Base-by-base conservation (phyloP, 2,888 invertebrate species). In the Phorcus lineatus region DNA sequence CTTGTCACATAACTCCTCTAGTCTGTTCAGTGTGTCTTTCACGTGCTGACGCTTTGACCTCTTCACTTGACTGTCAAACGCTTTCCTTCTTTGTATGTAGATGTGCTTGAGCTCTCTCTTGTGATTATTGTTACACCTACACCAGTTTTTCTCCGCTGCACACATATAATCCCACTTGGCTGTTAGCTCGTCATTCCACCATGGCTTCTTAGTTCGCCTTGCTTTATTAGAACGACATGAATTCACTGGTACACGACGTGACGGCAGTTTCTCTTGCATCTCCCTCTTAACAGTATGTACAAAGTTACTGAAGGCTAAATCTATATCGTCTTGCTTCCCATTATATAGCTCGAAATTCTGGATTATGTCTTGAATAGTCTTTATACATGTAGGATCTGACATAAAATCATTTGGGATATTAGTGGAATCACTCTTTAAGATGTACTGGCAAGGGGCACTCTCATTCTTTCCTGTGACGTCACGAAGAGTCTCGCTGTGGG, bases 131-230 rank as follows among this genome's bases (percentile, higher is more conserved):
- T n/a, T 75, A 9, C 24, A 19, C 52, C n/a, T 75, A 52, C 9
- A 17, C 75, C 52, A 47, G 6, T n/a, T 24, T 9, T 53, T 75
- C n/a, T 75, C 75, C 16, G 75, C 75, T 11, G 19, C 53, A 53
- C 75, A 75, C 24, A 75, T 52, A n/a, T 75, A 52, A 54, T 75
- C 22, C 75, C 75, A 47, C n/a, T 28, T 19, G n/a, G n/a, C 9
- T 4, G 47, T 17, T 9, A 52, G 11, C 11, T 47, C 47, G 4
- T 75, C 75, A 19, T 75, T 75, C 75, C 75, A 47, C 47, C 52
- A 47, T 47, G 52, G 75, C n/a, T 75, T 75, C n/a, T 22, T 19
- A 19, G 2, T 52, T 28, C 75, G 52, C 17, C 75, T 19, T 17
- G 22, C 19, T 19, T 75, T 75, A 31, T 52, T 52, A 52, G 7